These are phyloP conservation scores for Allolobophora icterica DNA, from an alignment of 2,888 invertebrate genomes.

Conservation along the genomic window DNA sequence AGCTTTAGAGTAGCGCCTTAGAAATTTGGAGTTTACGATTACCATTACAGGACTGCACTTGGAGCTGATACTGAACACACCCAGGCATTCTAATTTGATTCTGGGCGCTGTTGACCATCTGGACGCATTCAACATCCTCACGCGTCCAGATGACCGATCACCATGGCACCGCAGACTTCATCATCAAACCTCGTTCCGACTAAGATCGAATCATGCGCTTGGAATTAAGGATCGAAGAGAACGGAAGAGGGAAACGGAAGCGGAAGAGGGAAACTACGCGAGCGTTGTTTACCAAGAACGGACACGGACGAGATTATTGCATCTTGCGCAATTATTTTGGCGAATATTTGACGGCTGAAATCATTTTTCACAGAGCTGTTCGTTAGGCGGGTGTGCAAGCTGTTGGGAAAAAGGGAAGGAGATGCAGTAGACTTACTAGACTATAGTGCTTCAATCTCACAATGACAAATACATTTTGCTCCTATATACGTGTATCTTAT, in stretches of 20 bases:
- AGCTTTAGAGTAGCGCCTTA: too few relatives aligned
- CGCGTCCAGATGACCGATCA: too few relatives aligned
- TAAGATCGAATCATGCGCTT: too few relatives aligned
- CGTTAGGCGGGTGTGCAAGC: background rate
- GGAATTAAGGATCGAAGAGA: background rate
- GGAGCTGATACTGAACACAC: background rate
- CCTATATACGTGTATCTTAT: too few relatives aligned
- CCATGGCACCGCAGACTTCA: too few relatives aligned
- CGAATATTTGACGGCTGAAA: background rate
- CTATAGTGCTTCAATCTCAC: too few relatives aligned
- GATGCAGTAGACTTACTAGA: too few relatives aligned
- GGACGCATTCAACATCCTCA: background rate
- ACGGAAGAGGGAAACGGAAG: background rate
- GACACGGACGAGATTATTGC: background rate
- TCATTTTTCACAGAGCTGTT: background rate
- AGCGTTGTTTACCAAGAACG: background rate
- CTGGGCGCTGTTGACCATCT: background rate
- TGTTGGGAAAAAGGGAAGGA: background rate
- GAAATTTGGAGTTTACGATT: too few relatives aligned
- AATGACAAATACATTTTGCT: too few relatives aligned
- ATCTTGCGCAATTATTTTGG: background rate
- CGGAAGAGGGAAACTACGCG: background rate
- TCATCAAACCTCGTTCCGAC: too few relatives aligned
- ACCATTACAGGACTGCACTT: background rate
- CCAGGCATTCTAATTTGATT: background rate